phyloP scores from a whole-genome alignment of 2,888 invertebrate species.

The Eilema griseolum region DNA sequence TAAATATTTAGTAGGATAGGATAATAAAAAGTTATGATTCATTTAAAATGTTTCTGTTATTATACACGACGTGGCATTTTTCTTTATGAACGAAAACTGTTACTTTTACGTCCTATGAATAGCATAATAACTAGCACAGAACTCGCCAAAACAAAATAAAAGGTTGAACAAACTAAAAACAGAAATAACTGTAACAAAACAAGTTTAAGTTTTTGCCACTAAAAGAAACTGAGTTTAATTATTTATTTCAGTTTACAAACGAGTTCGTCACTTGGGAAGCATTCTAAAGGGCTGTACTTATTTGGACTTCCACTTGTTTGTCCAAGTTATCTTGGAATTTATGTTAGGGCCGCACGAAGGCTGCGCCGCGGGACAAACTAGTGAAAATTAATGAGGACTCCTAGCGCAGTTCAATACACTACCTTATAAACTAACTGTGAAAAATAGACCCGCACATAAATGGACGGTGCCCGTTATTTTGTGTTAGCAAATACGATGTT shows the following conservation, averaged over 20 bases:
- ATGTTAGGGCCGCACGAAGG: constrained; percentile 76
- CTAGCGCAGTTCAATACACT: constrained; percentile 58
- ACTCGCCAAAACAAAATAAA: background rate
- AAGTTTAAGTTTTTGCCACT: constrained; percentile 26
- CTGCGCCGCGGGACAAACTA: constrained; percentile 70
- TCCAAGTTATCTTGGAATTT: constrained; percentile 80
- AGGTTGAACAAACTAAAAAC: background rate
- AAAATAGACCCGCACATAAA: constrained; percentile 46
- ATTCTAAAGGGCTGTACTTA: constrained; percentile 77
- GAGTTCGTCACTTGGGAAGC: constrained; percentile 73
- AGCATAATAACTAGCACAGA: background rate
- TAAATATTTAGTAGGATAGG: no score
- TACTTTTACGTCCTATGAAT: background rate
- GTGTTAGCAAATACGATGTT: background rate
- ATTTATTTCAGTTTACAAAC: constrained; percentile 70
- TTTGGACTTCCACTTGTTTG: constrained; percentile 79
- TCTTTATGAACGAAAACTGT: background rate
- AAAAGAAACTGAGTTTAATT: constrained; percentile 50
- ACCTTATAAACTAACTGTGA: constrained; percentile 57
- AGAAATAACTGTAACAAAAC: background rate
- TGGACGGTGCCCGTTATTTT: constrained; percentile 16
- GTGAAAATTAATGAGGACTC: constrained; percentile 78
- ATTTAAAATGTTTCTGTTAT: no score
- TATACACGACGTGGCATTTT: no score
- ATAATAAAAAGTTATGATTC: no score